phyloP scores from a whole-genome alignment of 1,140 invertebrate genomes.

The Hycleus cichorii region DNA sequence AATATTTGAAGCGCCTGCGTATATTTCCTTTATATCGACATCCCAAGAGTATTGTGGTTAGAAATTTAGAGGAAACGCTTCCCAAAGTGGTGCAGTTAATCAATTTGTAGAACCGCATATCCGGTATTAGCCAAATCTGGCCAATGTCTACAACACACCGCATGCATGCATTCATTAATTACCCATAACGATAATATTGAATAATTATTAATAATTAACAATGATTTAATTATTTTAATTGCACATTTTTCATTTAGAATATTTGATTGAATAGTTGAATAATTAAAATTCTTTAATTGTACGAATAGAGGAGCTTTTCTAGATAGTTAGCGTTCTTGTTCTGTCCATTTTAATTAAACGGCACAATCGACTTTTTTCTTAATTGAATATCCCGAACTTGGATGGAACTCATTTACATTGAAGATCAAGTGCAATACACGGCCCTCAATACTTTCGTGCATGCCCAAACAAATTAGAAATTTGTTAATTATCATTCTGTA shows the following conservation, averaged over 20 bases:
- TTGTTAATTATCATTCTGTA: no score
- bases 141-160: constrained; percentile 8
- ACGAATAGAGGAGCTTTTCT: constrained; percentile 2
- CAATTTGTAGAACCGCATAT: constrained; percentile 18
- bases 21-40: constrained; percentile 10
- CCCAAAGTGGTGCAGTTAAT: constrained; percentile 17
- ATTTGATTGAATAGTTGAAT: constrained; percentile 8
- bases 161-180: constrained; percentile 6
- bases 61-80: constrained; percentile 10
- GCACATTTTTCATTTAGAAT: background rate
- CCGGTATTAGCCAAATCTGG: constrained; percentile 2
- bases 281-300: constrained; percentile 15
- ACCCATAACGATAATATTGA: background rate
- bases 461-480: background rate
- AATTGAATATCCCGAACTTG: constrained; percentile 7
- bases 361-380: constrained; percentile 10
- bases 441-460: constrained; percentile 12
- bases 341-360: constrained; percentile 14
- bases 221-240: no score
- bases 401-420: constrained; percentile 12
- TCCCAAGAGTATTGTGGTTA: constrained; percentile 13
- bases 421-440: constrained; percentile 7
- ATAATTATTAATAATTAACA: no score
- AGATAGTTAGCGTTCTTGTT: constrained; percentile 13
- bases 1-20: constrained; percentile 5